A percentile compares a stretch with the other conserved stretches of the same genome.
Conservation (phyloP, 2,797 vertebrate genomes). For the Myotis daubentonii region DNA sequence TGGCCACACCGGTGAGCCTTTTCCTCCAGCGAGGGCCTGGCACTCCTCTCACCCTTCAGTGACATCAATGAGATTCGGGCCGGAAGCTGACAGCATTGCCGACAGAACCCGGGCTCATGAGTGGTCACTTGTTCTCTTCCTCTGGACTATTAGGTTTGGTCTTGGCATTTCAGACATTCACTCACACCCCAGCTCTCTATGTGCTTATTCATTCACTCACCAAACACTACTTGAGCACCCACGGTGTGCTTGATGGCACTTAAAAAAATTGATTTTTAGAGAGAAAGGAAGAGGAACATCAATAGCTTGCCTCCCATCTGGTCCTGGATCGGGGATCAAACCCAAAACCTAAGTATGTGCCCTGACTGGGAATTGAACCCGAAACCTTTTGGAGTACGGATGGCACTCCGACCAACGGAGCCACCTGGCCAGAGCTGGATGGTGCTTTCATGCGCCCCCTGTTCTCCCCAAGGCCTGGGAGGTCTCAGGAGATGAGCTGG, state of each 20-base stretch:
- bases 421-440: neutral
- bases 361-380: neutral
- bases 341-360: neutral
- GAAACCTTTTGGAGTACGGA: neutral
- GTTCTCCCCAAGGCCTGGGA: neutral
- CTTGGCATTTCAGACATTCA: neutral
- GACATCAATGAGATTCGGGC: accelerated
- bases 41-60: neutral
- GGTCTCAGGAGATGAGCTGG: neutral
- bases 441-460: too few relatives aligned
- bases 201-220: neutral
- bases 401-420: neutral
- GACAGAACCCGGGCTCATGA: neutral
- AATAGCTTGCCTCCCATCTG: neutral
- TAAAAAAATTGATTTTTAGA: neutral
- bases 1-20: neutral
- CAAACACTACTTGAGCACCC: neutral
- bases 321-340: neutral
- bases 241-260: neutral
- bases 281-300: neutral
- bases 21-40: neutral
- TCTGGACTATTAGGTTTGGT: neutral
- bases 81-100: neutral
- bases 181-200: neutral
- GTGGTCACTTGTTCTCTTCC: neutral